Evolutionary conservation across 1,140 invertebrate species (phyloP), one percentile per base, ranked within the genome.

Genomic region (Lucilia sericata): DNA sequence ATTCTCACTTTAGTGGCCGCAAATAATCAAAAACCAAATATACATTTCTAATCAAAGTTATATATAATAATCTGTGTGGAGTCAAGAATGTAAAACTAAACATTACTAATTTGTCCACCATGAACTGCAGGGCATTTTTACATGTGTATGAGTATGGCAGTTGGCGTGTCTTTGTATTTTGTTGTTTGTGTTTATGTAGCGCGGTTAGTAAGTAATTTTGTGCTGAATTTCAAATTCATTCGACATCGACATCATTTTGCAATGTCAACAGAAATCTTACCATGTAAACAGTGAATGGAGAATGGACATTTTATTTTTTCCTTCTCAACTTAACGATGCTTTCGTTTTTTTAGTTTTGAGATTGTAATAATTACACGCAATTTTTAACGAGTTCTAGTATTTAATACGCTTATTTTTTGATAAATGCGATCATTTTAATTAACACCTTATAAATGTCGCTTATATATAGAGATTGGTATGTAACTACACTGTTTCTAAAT

Each of bases 241-340:
- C 19, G n/a, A 19, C 55, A 60, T 60, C 55, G n/a, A n/a, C 65
- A 70, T 70, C 65, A 70, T 70, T 70, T 70, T 70, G 65, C 65
- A 21, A 70, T 70, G 65, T 70, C 65, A 70, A 70, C 65, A 70
- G 9, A 70, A 70, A 70, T 70, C n/a, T 70, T 9, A 10, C 9
- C 55, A n/a, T 60, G n/a, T 5, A 70, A 70, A 70, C 65, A 70
- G 25, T n/a, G 3, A 70, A 70, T 7, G 4, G 14, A 2, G 55
- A 7, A n/a, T 17, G 55, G 14, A 60, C 17, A 14, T 60, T 60
- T 10, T 17, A 60, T 60, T 60, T n/a, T 17, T 60, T 70, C 60
- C n/a, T 70, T 5, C 19, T 36, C 36, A 36, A 36, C 36, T 36
- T 36, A 36, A 36, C 36, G 36, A 36, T 36, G 36, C 19, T 21